Conservation (phyloP, 2,113 vertebrate species). For the Hyla sarda region DNA sequence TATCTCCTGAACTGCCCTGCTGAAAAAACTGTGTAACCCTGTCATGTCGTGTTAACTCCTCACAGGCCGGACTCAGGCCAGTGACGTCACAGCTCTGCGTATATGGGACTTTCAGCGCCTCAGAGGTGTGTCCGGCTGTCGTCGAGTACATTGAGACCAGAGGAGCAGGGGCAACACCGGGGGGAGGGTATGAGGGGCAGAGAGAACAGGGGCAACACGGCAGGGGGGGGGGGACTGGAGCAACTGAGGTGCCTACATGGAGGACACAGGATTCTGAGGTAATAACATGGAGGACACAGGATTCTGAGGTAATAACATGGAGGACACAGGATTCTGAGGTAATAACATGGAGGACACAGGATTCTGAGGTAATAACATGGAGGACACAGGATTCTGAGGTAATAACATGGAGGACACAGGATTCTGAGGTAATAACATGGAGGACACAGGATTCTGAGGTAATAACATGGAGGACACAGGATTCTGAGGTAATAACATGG, state of each 20-base stretch:
- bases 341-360: constrained; percentile 5
- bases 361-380: background rate
- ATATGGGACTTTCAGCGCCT: no score
- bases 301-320: background rate
- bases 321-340: background rate
- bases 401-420: background rate
- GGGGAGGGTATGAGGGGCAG: background rate
- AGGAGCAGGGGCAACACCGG: background rate
- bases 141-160: no score
- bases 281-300: background rate
- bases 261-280: background rate
- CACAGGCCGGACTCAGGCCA: no score
- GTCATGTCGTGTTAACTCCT: no score
- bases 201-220: background rate
- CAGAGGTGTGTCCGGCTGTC: no score
- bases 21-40: no score
- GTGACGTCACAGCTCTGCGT: no score
- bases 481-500: background rate
- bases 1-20: no score
- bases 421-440: background rate
- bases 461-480: background rate
- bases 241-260: background rate
- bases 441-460: background rate
- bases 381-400: background rate
- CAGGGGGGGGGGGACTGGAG: background rate